Evolutionary conservation across 2,113 vertebrate genomes (phyloP).

Genomic region (Peromyscus californicus): DNA sequence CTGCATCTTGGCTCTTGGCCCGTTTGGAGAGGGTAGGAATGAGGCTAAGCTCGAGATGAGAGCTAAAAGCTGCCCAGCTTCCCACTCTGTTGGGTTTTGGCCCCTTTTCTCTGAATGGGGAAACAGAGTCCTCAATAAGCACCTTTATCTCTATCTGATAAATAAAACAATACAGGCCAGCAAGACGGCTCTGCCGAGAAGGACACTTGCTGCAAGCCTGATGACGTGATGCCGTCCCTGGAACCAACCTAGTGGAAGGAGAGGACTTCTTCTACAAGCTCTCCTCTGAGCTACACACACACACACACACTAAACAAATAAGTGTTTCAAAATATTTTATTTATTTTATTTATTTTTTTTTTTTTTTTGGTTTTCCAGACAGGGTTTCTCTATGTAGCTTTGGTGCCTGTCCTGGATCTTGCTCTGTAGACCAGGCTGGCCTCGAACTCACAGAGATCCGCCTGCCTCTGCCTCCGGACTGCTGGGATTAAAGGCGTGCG

Average conservation of each 20-base stretch:
- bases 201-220: neutral
- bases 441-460: too few species aligned
- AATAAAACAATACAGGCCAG: neutral
- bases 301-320: neutral
- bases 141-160: neutral
- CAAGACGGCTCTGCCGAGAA: neutral
- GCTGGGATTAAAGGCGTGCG: too few species aligned
- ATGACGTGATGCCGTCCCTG: neutral
- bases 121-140: neutral
- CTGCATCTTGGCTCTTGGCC: neutral
- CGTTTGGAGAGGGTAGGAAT: neutral
- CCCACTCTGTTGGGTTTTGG: neutral
- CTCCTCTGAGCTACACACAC: neutral
- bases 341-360: too few species aligned
- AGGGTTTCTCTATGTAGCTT: too few species aligned
- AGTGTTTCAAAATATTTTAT: neutral
- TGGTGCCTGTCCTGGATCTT: too few species aligned
- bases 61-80: neutral
- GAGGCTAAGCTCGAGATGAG: neutral
- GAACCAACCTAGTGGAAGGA: neutral
- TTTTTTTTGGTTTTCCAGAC: too few species aligned
- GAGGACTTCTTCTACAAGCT: neutral
- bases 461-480: too few species aligned
- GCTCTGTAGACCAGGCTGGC: too few species aligned
- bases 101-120: neutral